These are phyloP conservation scores for Tichodroma muraria DNA, from an alignment of 2,113 vertebrate genomes.

Conservation along the genomic window DNA sequence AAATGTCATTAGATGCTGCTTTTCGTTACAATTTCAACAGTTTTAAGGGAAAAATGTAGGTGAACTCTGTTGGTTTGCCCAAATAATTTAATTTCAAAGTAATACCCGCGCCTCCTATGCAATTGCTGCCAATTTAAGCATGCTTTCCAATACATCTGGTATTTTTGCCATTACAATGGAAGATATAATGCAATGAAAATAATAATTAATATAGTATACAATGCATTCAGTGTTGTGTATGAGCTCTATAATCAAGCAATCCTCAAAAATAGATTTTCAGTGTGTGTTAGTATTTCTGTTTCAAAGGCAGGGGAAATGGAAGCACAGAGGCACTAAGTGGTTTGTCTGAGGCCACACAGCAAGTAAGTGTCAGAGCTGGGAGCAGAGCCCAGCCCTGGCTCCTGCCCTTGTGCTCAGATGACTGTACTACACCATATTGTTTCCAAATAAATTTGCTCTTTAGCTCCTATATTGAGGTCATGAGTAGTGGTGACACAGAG, in stretches of 20 bases:
- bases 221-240: neutral
- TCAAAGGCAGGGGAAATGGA: constrained; percentile 38
- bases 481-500: neutral
- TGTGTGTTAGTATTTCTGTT: constrained; percentile 18
- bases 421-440: constrained; percentile 17
- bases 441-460: constrained; percentile 43
- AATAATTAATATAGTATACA: neutral
- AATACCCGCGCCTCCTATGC: neutral
- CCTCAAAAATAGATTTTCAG: neutral
- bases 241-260: constrained; percentile 36
- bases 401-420: neutral
- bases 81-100: neutral
- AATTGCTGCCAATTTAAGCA: neutral
- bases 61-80: neutral
- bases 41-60: neutral
- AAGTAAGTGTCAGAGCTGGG: constrained; percentile 53
- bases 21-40: neutral
- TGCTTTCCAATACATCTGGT: neutral
- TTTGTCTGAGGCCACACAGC: constrained; percentile 62
- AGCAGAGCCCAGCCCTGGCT: constrained; percentile 53
- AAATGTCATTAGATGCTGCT: neutral
- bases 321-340: constrained; percentile 32
- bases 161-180: neutral
- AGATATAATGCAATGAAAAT: neutral
- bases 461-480: neutral